Base-by-base conservation (phyloP, 1,140 invertebrate genomes). In the Scaptodrosophila lebanonensis region DNA sequence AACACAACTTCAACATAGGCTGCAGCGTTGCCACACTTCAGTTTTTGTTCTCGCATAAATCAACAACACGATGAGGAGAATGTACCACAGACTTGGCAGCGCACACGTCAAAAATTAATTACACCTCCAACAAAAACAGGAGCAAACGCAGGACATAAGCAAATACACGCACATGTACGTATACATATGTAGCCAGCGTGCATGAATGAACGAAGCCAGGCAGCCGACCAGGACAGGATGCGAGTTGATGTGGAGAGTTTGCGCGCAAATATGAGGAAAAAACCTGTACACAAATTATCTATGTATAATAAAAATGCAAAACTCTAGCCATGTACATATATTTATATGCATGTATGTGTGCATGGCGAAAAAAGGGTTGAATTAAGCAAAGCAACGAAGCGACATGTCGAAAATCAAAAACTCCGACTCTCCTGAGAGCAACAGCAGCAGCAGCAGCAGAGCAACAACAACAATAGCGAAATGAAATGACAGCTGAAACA, bases 261-360 rank as follows among this genome's bases (percentile, higher is more conserved):
- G 73, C 73, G 73, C 73, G 75, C 65, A 65, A 69, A 63, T 71
- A 77, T 25, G 3, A 25, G 22, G 3, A 70, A 79, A 72, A 79
- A 79, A 79, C 75, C 73, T 79, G 73, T 79, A 82, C 65, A 79
- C 69, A 82, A 82, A 79, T 79, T 79, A 79, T 79, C 73, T 79
- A n/a, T n/a, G n/a, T n/a, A 79, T 79, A 79, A 79, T 79, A 79
- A 79, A 79, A 82, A 79, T 79, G 73, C 75, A 79, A 79, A 79
- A 82, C 69, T 82, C 82, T 59, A 33, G 56, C 45, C 25, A 62
- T 53, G 20, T 42, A 32, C 29, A 22, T 32, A 36, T 20, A 25
- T 15, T 20, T 15, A 8, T 35, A 6, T 53, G 20, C 50, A 18
- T 49, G 25, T 56, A 39, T 38, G 43, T 53, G 30, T 16, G 17